Percentiles rank a stretch among this genome's conserved stretches.
Evolutionary conservation across 2,888 invertebrate genomes (phyloP).

Genomic region (Pecten maximus): DNA sequence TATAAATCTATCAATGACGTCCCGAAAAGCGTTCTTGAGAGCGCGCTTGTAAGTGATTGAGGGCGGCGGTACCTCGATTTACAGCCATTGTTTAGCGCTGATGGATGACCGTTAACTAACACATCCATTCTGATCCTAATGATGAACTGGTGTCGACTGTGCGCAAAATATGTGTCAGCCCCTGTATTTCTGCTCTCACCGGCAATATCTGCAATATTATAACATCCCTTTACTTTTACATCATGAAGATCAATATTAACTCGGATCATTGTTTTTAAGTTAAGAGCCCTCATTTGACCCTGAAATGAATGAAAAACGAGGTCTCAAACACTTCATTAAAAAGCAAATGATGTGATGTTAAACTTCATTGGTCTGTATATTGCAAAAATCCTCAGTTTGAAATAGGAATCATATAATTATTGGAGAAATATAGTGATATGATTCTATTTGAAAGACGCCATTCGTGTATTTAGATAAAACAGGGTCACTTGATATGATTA

Average conservation of each 20-base stretch:
- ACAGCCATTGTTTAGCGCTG: neutral
- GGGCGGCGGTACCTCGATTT: slow-evolving; percentile 1
- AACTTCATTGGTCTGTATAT: too few species aligned
- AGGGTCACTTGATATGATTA: too few species aligned
- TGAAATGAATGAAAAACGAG: neutral
- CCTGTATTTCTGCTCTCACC: neutral
- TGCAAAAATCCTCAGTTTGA: too few species aligned
- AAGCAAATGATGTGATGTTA: neutral
- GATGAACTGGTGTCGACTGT: neutral
- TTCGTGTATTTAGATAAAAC: too few species aligned
- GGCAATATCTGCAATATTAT: neutral
- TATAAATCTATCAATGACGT: neutral
- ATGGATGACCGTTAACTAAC: neutral
- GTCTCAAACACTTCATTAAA: neutral
- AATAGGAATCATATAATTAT: too few species aligned
- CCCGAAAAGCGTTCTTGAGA: neutral
- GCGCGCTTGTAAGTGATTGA: neutral
- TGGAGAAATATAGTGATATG: too few species aligned
- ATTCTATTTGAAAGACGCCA: too few species aligned
- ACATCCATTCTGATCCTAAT: neutral
- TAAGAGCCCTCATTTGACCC: neutral
- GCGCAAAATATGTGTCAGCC: neutral
- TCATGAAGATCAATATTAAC: neutral
- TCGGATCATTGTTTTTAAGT: neutral
- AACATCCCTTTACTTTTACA: neutral